Base-by-base conservation (phyloP, 2,113 vertebrate genomes). In the Mormyrus lacerda region DNA sequence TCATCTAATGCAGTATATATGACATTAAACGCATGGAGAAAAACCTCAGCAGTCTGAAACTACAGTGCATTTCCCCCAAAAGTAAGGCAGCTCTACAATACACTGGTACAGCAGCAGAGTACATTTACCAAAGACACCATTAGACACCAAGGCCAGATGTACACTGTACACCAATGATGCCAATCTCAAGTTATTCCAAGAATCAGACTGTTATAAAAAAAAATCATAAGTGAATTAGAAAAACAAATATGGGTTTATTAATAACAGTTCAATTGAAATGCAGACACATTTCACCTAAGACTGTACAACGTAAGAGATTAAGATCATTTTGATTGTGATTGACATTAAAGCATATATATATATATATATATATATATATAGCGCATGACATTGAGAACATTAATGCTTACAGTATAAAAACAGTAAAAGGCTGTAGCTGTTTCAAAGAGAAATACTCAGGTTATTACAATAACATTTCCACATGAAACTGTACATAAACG, bases 241-340 rank as follows among this genome's bases (percentile, higher is more conserved):
- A 73, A 45, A 55, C 2, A 31, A 53, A 27, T 27, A 65, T 88
- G 51, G 31, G 42, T 91, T 91, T 94, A 94, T 95, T 95, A 92
- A 91, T 69, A 95, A 95, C 55, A 89, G 90, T 89, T 65, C 89
- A 87, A 89, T 84, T 84, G 91, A 89, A 86, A 91, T 82, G n/a
- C 39, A 89, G 90, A 58, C 3, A 55, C 88, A 51, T 58, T 17
- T 61, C 27, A 24, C 55, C 84, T 15, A n/a, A 93, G 93, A 93
- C 94, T 94, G 93, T 95, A 95, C 93, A 95, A 27, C 42, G 89
- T 88, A 92, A 31, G 6, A 89, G 3, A 44, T 44, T 0, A 73
- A 53, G 6, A 85, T 44, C 27, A 89, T 83, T 48, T 44, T 6
- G 79, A 48, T 21, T n/a, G 19, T 19, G 17, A 39, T 50, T 82